Base-by-base conservation (phyloP, 2,113 vertebrate genomes). In the Ardeotis arabs region DNA sequence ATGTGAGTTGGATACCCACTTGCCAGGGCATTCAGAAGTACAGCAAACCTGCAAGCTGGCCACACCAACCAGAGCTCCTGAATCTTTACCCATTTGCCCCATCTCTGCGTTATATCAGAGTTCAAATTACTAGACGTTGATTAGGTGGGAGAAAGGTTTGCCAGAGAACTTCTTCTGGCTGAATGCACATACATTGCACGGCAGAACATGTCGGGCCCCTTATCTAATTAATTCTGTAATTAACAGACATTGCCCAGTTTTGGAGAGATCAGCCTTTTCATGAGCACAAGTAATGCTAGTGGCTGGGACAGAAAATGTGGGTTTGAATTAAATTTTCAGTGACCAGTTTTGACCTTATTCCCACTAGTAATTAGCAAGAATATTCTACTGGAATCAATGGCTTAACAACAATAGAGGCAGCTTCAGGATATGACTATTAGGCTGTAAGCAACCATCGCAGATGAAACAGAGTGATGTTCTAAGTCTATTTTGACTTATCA, bases 201-300 rank as follows among this genome's bases (percentile, higher is more conserved):
- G 76, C 60, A 90, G 88, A 94, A 95, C 25, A 89, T 24, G 66
- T 69, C 20, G 12, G 73, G 55, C 29, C 60, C 25, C 84, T 94
- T 92, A 89, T 92, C 84, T 95, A 87, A 96, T 87, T 95, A 97
- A 92, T 96, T 94, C 85, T 58, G 45, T 89, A 92, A 96, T 95
- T 93, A 95, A 85, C 53, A 75, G 90, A 62, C 72, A 90, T 62
- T 93, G 75, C 35, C 78, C 58, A 76, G 69, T 93, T 95, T 93
- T 75, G 35, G 62, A 93, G 45, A 89, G 19, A 91, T 87, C 84
- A 78, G 81, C 44, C 87, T 96, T 94, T 93, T 94, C 69, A 50
- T 56, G 72, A 79, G 23, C 8, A 24, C 23, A 84, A 68, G n/a
- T 50, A 85, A 67, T 22, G 39, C 35, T 49, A 28, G 21, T 63